These are phyloP conservation scores for Orchestia grillus DNA, from an alignment of 1,140 invertebrate species.

Conservation along the genomic window DNA sequence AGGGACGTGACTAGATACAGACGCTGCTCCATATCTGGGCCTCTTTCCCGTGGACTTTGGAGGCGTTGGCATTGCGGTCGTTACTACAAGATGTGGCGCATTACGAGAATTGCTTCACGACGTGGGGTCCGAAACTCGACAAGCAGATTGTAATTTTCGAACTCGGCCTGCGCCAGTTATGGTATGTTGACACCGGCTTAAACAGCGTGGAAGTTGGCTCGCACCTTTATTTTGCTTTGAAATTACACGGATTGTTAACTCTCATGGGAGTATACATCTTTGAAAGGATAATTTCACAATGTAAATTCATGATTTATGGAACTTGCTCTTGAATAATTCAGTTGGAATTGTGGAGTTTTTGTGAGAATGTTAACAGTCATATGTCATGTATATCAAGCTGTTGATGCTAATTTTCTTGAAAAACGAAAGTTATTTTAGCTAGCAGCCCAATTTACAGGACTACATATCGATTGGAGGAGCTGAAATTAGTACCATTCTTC, in stretches of 20 bases:
- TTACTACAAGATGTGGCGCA: slow-evolving; percentile 18
- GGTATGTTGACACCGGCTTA: not conserved
- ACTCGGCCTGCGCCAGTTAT: not conserved
- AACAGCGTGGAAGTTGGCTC: not conserved
- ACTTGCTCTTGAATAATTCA: no score
- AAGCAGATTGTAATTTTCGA: not conserved
- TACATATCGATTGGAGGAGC: no score
- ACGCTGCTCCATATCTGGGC: not conserved
- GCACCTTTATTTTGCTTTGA: not conserved
- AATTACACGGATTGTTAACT: not conserved
- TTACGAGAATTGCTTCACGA: slow-evolving; percentile 20
- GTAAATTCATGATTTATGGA: no score
- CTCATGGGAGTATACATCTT: not conserved
- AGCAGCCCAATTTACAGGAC: no score
- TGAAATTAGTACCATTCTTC: no score
- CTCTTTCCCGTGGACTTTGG: not conserved
- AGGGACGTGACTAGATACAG: not conserved
- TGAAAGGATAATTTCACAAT: not conserved
- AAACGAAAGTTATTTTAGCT: no score
- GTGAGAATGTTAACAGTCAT: no score
- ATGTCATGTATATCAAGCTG: no score
- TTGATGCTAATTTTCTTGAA: no score
- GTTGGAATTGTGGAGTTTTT: no score
- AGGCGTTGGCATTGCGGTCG: slow-evolving; percentile 26
- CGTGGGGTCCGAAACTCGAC: not conserved